Evolutionary conservation across 2,113 vertebrate genomes (phyloP).

Genomic region (Eulemur macaco): DNA sequence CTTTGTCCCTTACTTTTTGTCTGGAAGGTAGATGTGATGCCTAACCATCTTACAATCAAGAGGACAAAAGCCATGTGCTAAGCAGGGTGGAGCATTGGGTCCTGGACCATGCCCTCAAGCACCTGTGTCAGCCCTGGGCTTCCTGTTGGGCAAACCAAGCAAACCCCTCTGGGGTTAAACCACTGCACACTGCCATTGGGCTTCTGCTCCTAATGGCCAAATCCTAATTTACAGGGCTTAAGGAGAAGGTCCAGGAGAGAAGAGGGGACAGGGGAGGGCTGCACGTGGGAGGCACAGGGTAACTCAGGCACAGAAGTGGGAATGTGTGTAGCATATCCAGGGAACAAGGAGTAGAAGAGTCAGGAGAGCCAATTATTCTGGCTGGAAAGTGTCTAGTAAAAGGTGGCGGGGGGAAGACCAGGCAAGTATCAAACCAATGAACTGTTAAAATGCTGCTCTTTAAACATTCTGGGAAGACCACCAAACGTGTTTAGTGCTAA

Average conservation of each 20-base stretch:
- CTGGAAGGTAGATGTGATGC: not conserved
- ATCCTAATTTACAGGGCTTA: not conserved
- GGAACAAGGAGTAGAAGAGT: not conserved
- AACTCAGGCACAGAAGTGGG: not conserved
- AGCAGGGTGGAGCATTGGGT: not conserved
- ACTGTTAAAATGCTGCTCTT: not conserved
- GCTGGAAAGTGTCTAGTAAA: not conserved
- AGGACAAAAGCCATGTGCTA: not conserved
- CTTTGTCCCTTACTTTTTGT: not conserved
- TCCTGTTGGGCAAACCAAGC: not conserved
- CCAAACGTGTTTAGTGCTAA: not conserved
- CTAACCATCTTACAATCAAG: not conserved
- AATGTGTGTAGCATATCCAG: not conserved
- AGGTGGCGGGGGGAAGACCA: not conserved
- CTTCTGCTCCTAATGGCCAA: not conserved
- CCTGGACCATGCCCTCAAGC: not conserved
- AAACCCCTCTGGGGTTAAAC: not conserved
- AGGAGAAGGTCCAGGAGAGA: not conserved
- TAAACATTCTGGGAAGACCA: not conserved
- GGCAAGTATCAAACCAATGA: not conserved
- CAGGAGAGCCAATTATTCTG: not conserved
- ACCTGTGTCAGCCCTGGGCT: not conserved
- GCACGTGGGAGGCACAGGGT: not conserved
- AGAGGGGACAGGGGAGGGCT: not conserved
- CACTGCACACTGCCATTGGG: not conserved